Conservation (phyloP, 2,888 invertebrate genomes). For the Cheilosia grossa region DNA sequence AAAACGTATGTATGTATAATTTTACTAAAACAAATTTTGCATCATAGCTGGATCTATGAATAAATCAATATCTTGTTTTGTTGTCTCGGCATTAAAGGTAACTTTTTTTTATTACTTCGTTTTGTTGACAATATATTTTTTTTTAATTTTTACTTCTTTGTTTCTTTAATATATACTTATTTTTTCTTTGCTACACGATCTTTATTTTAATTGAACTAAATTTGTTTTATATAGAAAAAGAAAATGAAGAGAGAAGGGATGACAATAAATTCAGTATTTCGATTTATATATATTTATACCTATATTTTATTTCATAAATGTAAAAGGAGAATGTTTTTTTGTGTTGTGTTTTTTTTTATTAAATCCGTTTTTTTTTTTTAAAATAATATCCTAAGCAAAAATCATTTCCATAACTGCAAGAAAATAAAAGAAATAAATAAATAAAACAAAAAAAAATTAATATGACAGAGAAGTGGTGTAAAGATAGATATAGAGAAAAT, state of each 20-base stretch:
- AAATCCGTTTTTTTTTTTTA: slow-evolving; percentile 60
- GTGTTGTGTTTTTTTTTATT: slow-evolving; percentile 27
- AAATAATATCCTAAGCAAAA: slow-evolving; percentile 73
- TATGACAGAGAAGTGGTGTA: neutral
- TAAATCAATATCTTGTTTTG: slow-evolving; percentile 48
- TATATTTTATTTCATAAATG: slow-evolving; percentile 21
- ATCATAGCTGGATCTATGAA: slow-evolving; percentile 28
- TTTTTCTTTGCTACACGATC: slow-evolving; percentile 44
- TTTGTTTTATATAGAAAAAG: slow-evolving; percentile 49
- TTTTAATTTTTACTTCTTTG: slow-evolving; percentile 5
- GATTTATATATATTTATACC: slow-evolving; percentile 36
- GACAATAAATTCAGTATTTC: slow-evolving; percentile 63
- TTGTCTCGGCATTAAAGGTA: slow-evolving; percentile 49
- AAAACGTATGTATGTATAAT: slow-evolving; percentile 33
- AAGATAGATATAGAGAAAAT: slow-evolving; percentile 10
- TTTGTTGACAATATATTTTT: slow-evolving; percentile 15
- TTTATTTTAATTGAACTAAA: slow-evolving; percentile 62
- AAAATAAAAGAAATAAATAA: slow-evolving; percentile 68
- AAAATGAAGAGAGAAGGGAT: slow-evolving; percentile 53
- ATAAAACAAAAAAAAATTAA: slow-evolving; percentile 49
- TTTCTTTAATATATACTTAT: neutral
- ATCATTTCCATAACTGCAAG: slow-evolving; percentile 74
- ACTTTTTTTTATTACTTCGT: slow-evolving; percentile 20
- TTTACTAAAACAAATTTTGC: slow-evolving; percentile 27
- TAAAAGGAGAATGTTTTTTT: slow-evolving; percentile 33